Evolutionary conservation across 2,888 invertebrate genomes (phyloP), one percentile per base, ranked within the genome.

Genomic region (Lathronympha strigana): DNA sequence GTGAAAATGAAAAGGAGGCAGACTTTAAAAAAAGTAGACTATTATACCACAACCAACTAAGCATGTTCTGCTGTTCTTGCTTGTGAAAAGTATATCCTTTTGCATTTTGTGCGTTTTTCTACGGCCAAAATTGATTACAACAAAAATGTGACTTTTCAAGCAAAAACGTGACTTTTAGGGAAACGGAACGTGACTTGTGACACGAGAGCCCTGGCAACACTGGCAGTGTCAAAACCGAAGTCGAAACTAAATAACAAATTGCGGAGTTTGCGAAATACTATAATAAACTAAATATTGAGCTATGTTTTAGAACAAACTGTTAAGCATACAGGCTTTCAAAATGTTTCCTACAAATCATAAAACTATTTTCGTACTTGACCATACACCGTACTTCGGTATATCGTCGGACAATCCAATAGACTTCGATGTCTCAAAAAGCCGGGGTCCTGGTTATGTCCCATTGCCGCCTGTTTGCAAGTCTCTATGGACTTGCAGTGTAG

Each of bases 401-500:
- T 95, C 96, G 4, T 95, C 96, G 62, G 97, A 97, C 72, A 95
- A 94, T 80, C 94, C 95, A 0, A 94, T 97, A 71, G 97, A 98
- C 79, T 96, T 97, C 84, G 98, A 98, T 84, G 88, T 95, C 55
- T 92, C 94, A 4, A 95, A 95, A 86, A 93, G 93, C 68, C 93
- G 96, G 61, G 93, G 94, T 1, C 93, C 95, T 17, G 95, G 95
- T 60, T 94, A 95, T 73, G 95, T 96, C 61, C 96, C 95, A 0
- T 90, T 97, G 47, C 95, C 96, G 5, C 97, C 98, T 1, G 95
- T 99, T 68, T 95, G 95, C 69, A 99, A 99, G 87, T 96, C 97
- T 0, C 84, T 99, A 61, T 99, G 99, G 99, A 99, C 98, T 0
- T 98, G 97, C 78, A 96, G 97, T 72, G 97, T 99, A 0, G 99